Base-by-base conservation (phyloP, 2,797 vertebrate genomes). In the Rhinogobio ventralis region DNA sequence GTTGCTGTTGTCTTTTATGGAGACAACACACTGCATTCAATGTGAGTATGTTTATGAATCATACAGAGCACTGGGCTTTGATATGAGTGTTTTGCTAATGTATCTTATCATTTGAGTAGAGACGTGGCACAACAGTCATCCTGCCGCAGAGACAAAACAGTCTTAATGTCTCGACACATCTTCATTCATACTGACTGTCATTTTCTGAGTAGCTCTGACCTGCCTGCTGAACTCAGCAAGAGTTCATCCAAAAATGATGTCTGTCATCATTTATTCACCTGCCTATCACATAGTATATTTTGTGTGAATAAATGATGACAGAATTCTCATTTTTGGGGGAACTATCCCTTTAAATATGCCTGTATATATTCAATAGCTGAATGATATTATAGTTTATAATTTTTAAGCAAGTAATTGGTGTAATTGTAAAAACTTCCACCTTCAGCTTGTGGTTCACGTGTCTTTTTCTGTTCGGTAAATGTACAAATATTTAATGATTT, bases 61-160 rank as follows among this genome's bases (percentile, higher is more conserved):
- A 60, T 33, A 33, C 28, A 4, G 20, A 11, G 68, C 13, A 9
- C 68, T 45, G 28, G 23, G 53, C 19, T 62, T 73, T 82, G 81
- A 74, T 82, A 82, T 49, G 45, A 66, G 14, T 82, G 85, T 86
- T 82, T 88, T 85, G 77, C 68, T 69, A 60, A 82, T 36, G 23
- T 3, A 33, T 69, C 68, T 86, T 88, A 88, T 88, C 45, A 2
- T 66, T n/a, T 53, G n/a, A 46, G 49, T 30, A 68, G 53, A 62
- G 68, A 82, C n/a, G 19, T 45, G 72, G 33, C 69, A 74, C 82
- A 66, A 79, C 57, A 45, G 82, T 46, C 87, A 78, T 64, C 30
- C 30, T 74, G 82, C 42, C n/a, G 2, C 60, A 69, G 69, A 88
- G 82, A 86, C 87, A 75, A 86, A 88, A 86, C 87, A 88, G 62